Conservation (phyloP, 2,888 invertebrate genomes). For the Lagria hirta region DNA sequence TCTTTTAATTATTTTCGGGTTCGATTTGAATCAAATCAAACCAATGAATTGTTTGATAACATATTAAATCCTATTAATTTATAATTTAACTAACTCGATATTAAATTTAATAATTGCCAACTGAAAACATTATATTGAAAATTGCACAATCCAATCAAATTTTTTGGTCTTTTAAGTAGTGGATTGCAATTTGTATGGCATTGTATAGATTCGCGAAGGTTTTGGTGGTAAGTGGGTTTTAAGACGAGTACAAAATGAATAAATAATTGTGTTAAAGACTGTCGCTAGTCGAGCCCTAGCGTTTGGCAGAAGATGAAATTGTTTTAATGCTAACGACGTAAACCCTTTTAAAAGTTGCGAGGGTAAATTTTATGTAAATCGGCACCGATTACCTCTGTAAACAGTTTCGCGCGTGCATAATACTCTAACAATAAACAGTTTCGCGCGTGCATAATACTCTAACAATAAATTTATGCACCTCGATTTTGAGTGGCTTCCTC, state of each 20-base stretch:
- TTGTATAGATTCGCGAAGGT: conserved; percentile 7
- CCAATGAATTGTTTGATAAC: too few relatives aligned
- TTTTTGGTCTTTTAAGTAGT: too few relatives aligned
- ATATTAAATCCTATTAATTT: too few relatives aligned
- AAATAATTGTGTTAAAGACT: conserved; percentile 24
- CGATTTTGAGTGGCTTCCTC: conserved; percentile 44
- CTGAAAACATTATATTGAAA: conserved; percentile 3
- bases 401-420: conserved; percentile 42
- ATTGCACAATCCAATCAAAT: too few relatives aligned
- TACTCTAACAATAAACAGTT: conserved; percentile 42
- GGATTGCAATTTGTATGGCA: conserved; percentile 11
- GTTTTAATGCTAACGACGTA: conserved; percentile 28
- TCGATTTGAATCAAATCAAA: too few relatives aligned
- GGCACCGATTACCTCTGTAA: conserved; percentile 41
- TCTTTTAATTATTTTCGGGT: too few relatives aligned
- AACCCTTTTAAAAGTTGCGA: conserved; percentile 29
- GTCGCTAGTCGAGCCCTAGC: conserved; percentile 18
- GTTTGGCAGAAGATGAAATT: conserved; percentile 25
- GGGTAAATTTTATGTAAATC: conserved; percentile 39
- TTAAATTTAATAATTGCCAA: conserved; percentile 14
- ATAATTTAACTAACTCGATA: too few relatives aligned
- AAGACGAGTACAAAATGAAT: conserved; percentile 21
- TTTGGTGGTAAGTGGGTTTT: conserved; percentile 18
- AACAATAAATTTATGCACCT: conserved; percentile 47
- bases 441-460: conserved; percentile 41